These are phyloP conservation scores for Amphiprion ocellaris DNA, from an alignment of 2,113 vertebrate species.

Conservation along the genomic window DNA sequence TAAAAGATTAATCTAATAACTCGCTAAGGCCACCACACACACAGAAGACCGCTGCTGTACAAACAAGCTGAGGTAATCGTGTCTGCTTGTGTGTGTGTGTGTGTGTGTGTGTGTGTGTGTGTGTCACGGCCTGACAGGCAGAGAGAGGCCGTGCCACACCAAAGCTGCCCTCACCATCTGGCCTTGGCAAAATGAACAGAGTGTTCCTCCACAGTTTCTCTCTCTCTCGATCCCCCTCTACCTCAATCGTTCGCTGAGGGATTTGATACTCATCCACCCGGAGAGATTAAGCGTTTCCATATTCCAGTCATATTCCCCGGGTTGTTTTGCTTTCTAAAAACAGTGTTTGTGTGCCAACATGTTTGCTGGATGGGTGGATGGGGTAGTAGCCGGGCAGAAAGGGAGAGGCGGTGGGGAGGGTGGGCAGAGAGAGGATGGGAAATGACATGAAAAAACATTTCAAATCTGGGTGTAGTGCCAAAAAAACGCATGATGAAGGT, in stretches of 20 bases:
- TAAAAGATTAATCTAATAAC: constrained; percentile 80
- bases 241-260: constrained; percentile 49
- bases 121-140: constrained; percentile 67
- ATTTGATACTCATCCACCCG: constrained; percentile 79
- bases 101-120: constrained; percentile 49
- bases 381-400: constrained; percentile 23
- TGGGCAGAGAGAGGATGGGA: background rate
- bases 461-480: constrained; percentile 15
- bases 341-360: constrained; percentile 68
- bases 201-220: constrained; percentile 51
- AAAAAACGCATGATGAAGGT: constrained; percentile 47
- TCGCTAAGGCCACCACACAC: constrained; percentile 49
- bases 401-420: background rate
- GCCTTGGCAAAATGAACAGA: constrained; percentile 81
- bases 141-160: constrained; percentile 67
- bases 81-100: constrained; percentile 36
- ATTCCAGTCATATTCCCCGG: constrained; percentile 73
- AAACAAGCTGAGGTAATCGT: constrained; percentile 74
- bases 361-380: constrained; percentile 27
- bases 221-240: constrained; percentile 38
- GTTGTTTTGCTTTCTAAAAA: constrained; percentile 83
- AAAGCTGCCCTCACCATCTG: constrained; percentile 84
- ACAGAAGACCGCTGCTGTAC: constrained; percentile 61
- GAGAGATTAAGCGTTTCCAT: constrained; percentile 78
- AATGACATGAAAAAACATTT: constrained; percentile 38